Base-by-base conservation (phyloP, 2,888 invertebrate genomes). In the Lysandra bellargus region DNA sequence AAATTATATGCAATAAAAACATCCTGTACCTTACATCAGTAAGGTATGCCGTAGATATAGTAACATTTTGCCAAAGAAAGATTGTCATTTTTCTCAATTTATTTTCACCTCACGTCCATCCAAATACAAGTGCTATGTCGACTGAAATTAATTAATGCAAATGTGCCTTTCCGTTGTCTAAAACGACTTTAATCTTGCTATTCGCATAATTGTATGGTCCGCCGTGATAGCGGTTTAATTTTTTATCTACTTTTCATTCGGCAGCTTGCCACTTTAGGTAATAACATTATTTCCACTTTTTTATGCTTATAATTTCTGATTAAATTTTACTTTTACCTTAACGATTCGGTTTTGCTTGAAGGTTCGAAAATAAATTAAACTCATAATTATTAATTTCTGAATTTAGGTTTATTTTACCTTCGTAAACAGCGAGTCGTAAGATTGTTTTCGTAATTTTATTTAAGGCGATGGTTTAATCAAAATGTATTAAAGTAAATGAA, bases 131-230 rank as follows among this genome's bases (percentile, higher is more conserved):
- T 72, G 79, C 79, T 78, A 79, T 78, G 83, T 81, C 80, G 80
- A 80, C 82, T 80, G 79, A 83, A 83, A 83, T 83, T 83, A 83
- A 83, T 83, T 83, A 80, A 83, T 82, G 81, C 82, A 81, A 82
- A 82, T 79, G 81, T 81, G 79, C 77, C 80, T 84, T 84, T 83
- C 85, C 87, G 87, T 87, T 86, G 88, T 90, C 90, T 88, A 86
- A 88, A 91, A 88, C 86, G 87, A 86, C 85, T 85, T 87, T 90
- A 89, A 89, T 90, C 89, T 90, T 88, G 90, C 89, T 90, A 86
- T 85, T 84, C 84, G 84, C 85, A 86, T 90, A 90, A 90, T 90
- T 90, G 79, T 79, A 79, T 74, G 79, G 74, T 57, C 61, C 79
- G 44, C 75, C 44, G 44, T 23, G 75, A 79, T 79, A 78, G 76